phyloP scores from a whole-genome alignment of 2,888 invertebrate species.

The Himalopsyche japonica region DNA sequence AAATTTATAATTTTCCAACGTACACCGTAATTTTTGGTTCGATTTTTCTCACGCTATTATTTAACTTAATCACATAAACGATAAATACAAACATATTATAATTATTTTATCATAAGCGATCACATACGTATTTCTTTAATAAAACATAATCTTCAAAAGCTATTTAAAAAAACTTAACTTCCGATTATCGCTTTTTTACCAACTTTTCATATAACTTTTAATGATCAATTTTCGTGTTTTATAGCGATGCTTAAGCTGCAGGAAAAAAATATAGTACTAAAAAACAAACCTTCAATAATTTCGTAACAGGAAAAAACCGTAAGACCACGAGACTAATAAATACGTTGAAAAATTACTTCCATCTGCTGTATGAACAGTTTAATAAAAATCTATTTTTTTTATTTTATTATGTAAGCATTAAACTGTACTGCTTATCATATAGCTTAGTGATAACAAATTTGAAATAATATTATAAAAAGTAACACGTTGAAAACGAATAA shows the following conservation, averaged over 20 bases:
- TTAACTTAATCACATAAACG: too few species aligned
- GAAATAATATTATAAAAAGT: too few species aligned
- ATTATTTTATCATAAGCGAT: too few species aligned
- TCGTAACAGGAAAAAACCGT: not conserved
- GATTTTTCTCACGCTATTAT: too few species aligned
- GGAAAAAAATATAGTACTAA: not conserved
- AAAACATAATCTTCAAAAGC: not conserved
- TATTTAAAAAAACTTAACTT: not conserved
- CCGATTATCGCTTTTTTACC: not conserved
- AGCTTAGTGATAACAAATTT: not conserved
- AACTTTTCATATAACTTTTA: not conserved
- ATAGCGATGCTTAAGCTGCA: not conserved
- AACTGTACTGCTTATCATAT: not conserved
- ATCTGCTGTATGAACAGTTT: not conserved
- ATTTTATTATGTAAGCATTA: not conserved
- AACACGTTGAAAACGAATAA: too few species aligned
- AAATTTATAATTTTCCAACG: too few species aligned
- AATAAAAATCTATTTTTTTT: too few species aligned
- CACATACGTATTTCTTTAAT: too few species aligned
- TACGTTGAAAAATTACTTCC: not conserved
- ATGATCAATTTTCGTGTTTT: not conserved
- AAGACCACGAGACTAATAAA: not conserved
- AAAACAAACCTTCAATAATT: not conserved
- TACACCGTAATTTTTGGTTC: too few species aligned
- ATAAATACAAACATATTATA: too few species aligned